A percentile compares a stretch with the other conserved stretches of the same genome.
phyloP scores from a whole-genome alignment of 1,140 invertebrate species.

The Hylaeus volcanicus region DNA sequence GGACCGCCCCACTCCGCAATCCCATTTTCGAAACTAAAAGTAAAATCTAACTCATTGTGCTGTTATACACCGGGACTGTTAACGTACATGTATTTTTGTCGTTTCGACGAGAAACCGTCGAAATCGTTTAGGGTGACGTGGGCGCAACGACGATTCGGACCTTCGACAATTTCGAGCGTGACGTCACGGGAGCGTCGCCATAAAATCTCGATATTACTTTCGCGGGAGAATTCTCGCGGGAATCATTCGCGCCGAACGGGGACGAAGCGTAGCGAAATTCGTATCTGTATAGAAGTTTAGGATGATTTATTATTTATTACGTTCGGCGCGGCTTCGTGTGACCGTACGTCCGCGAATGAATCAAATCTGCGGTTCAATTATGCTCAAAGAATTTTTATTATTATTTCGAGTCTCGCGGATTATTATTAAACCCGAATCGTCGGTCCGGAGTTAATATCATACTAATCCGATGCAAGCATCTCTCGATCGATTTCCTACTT shows the following conservation, averaged over 20 bases:
- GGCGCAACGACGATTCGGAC: background rate
- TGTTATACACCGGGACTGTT: slow-evolving; percentile 64
- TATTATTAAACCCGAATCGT: too few relatives aligned
- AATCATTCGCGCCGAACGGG: background rate
- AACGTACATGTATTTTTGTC: slow-evolving; percentile 74
- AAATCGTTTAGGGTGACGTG: slow-evolving; percentile 30
- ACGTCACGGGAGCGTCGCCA: background rate
- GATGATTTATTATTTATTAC: too few relatives aligned
- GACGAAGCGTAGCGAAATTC: too few relatives aligned
- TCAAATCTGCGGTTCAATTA: too few relatives aligned
- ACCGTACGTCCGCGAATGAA: too few relatives aligned
- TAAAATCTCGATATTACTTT: slow-evolving; percentile 9
- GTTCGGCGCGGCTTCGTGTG: too few relatives aligned
- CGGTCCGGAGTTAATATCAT: too few relatives aligned
- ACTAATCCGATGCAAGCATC: too few relatives aligned
- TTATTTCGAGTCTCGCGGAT: too few relatives aligned
- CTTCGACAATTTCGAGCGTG: background rate
- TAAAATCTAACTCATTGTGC: slow-evolving; percentile 81
- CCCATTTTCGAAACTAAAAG: slow-evolving; percentile 81
- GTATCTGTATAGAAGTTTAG: too few relatives aligned
- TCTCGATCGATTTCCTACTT: too few relatives aligned
- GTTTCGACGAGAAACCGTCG: slow-evolving; percentile 16
- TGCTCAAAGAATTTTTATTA: too few relatives aligned
- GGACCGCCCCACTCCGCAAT: slow-evolving; percentile 77
- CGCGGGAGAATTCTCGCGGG: background rate